Evolutionary conservation across 2,888 invertebrate genomes (phyloP), one percentile per base, ranked within the genome.

Genomic region (Platycheirus albimanus): DNA sequence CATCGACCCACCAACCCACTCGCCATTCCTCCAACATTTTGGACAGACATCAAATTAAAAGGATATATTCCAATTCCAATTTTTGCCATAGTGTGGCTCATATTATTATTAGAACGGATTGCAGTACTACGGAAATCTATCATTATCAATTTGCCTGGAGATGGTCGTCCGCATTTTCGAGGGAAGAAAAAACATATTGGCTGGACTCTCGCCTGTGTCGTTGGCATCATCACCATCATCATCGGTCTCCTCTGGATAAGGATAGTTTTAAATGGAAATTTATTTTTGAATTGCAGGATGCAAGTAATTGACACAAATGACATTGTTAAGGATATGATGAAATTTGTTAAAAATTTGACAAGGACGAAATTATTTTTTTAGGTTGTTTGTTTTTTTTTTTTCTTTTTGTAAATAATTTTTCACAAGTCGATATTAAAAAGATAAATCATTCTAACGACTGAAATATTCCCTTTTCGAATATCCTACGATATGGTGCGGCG

Each of bases 31-130:
- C n/a, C 8, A 38, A 20, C 38, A 41, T 33, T 38, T 49, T 20
- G 36, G 17, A 24, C n/a, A n/a, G n/a, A 51, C 38, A 49, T 38
- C 54, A 71, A 61, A 76, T 77, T 81, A 71, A 71, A 72, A 63
- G 69, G 70, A 77, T 76, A 67, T 81, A 54, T 63, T 81, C 71
- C 49, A 77, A 69, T 77, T 69, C 56, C 72, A 71, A 72, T 67
- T 49, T n/a, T 56, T 19, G 11, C 63, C 66, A 33, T 67, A 52
- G 75, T 56, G 28, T 36, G 69, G 24, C 24, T 45, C 36, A 49
- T 13, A 51, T 58, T 43, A 52, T 63, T 43, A 49, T 69, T 45
- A 56, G 36, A 28, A 64, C 13, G 45, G 51, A 63, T 64, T 70
- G 28, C 15, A 51, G 43, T 52, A 66, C 76, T 66, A 64, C 76